Percentiles rank a stretch among this genome's conserved stretches.
phyloP scores from a whole-genome alignment of 2,797 vertebrate species.

The Geotrypetes seraphini region DNA sequence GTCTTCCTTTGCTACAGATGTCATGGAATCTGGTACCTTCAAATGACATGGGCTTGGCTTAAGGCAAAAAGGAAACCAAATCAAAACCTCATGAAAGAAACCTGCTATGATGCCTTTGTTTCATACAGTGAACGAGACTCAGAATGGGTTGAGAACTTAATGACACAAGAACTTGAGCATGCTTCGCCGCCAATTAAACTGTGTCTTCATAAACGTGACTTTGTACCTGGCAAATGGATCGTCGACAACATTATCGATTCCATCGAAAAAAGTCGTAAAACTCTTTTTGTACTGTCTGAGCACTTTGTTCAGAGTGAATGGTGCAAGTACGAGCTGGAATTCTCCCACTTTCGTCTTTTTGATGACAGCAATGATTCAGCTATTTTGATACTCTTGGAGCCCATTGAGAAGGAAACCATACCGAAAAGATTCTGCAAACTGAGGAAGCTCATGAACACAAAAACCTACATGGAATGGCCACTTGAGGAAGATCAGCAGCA shows the following conservation, averaged over 20 bases:
- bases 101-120: constrained; percentile 61
- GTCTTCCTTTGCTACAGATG: constrained; percentile 37
- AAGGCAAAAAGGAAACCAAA: constrained; percentile 54
- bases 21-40: constrained; percentile 60
- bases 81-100: constrained; percentile 2
- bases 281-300: constrained; percentile 69
- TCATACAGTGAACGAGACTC: constrained; percentile 69
- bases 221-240: constrained; percentile 73
- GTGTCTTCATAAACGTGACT: constrained; percentile 76
- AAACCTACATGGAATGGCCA: constrained; percentile 71
- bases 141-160: constrained; percentile 65
- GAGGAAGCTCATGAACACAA: constrained; percentile 67
- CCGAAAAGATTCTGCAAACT: constrained; percentile 68
- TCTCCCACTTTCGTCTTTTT: constrained; percentile 76
- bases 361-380: constrained; percentile 56
- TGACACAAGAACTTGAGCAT: constrained; percentile 64
- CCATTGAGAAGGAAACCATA: constrained; percentile 51
- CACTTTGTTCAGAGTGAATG: constrained; percentile 76
- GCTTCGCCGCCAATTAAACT: constrained; percentile 46
- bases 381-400: constrained; percentile 61
- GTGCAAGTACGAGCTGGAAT: constrained; percentile 81
- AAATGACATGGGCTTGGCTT: constrained; percentile 67
- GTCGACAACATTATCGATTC: constrained; percentile 76
- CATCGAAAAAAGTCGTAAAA: constrained; percentile 70
- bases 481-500: constrained; percentile 32